phyloP scores from a whole-genome alignment of 2,113 vertebrate genomes.

The Callospermophilus lateralis region DNA sequence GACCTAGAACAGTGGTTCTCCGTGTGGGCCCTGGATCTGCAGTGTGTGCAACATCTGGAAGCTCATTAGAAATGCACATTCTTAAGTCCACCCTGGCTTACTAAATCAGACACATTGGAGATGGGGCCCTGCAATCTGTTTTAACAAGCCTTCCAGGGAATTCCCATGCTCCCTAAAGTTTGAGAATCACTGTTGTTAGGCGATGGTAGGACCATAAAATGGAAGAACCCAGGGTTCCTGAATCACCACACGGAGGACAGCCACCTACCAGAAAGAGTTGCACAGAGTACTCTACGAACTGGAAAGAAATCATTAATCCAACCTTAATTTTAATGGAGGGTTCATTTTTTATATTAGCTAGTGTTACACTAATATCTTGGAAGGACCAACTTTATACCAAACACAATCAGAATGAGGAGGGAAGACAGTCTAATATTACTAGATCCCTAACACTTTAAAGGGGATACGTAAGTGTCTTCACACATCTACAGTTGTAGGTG shows the following conservation, averaged over 20 bases:
- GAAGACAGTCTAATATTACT: not conserved
- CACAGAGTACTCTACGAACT: not conserved
- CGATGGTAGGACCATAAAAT: not conserved
- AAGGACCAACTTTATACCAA: not conserved
- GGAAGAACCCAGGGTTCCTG: not conserved
- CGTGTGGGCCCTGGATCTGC: not conserved
- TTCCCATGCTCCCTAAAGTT: not conserved
- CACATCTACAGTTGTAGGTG: not conserved
- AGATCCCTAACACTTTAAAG: not conserved
- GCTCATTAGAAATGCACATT: not conserved
- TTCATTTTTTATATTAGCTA: not conserved
- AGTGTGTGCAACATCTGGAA: not conserved
- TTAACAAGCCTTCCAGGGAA: not conserved
- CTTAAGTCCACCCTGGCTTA: not conserved
- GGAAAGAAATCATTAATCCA: not conserved
- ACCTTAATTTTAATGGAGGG: not conserved
- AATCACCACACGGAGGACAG: not conserved
- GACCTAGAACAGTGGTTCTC: not conserved
- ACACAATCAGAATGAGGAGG: not conserved
- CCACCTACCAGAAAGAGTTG: not conserved
- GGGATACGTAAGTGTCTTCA: not conserved
- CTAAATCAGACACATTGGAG: not conserved
- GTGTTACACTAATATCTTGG: not conserved
- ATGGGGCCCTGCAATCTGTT: not conserved
- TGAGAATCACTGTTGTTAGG: not conserved